Conservation (phyloP, 2,888 invertebrate species). For the Scaptomyza flava region DNA sequence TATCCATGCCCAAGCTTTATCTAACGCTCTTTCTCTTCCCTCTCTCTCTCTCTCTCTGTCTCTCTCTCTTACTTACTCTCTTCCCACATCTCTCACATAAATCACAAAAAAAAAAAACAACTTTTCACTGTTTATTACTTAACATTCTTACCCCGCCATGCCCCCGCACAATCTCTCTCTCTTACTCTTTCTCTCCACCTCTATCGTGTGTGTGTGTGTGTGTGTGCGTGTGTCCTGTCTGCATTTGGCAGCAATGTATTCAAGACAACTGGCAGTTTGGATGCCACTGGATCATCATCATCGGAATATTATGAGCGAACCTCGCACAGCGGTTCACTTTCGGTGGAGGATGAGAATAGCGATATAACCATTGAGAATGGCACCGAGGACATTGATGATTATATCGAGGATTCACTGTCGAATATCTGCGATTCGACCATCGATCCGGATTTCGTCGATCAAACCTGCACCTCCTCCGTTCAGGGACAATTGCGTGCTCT, state of each 20-base stretch:
- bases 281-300: conserved; percentile 68
- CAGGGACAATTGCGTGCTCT: conserved; percentile 46
- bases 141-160: conserved; percentile 8
- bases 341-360: conserved; percentile 84
- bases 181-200: conserved; percentile 2
- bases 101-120: background rate
- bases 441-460: conserved; percentile 62
- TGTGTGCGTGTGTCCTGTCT: background rate
- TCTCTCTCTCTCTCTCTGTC: conserved; percentile 30
- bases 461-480: conserved; percentile 27
- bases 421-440: conserved; percentile 79
- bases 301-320: conserved; percentile 74
- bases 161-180: conserved; percentile 2
- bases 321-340: conserved; percentile 81
- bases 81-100: background rate
- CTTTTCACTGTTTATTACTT: conserved; percentile 19
- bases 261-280: conserved; percentile 72
- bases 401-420: conserved; percentile 82
- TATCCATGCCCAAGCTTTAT: conserved; percentile 64
- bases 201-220: conserved; percentile 10
- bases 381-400: conserved; percentile 81
- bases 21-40: conserved; percentile 57
- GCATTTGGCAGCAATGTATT: conserved; percentile 62
- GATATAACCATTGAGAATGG: conserved; percentile 83
- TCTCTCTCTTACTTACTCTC: conserved; percentile 7